Percentiles rank a stretch among this genome's conserved stretches.
Conservation (phyloP, 2,888 invertebrate species). For the Rosalia funebris region DNA sequence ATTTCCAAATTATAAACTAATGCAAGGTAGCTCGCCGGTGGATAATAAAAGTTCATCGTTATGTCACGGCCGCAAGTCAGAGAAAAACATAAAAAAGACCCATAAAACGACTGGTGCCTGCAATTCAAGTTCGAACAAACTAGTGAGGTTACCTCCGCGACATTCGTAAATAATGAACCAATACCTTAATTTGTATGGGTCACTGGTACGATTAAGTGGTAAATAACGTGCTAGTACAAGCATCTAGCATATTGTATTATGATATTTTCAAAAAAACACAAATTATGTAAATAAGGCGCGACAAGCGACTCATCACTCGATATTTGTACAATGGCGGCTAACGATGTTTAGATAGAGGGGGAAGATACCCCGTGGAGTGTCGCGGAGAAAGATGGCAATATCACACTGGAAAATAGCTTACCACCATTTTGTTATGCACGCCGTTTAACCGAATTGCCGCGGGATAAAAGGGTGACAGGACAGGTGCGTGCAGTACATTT, state of each 20-base stretch:
- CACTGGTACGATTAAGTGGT: constrained; percentile 29
- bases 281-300: constrained; percentile 50
- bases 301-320: constrained; percentile 48
- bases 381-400: constrained; percentile 25
- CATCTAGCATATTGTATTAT: constrained; percentile 32
- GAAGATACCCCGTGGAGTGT: constrained; percentile 12
- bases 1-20: neutral
- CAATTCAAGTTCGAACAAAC: constrained; percentile 28
- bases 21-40: neutral
- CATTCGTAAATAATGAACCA: constrained; percentile 33
- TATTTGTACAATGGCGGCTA: constrained; percentile 55
- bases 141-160: constrained; percentile 44
- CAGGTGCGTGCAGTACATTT: no score
- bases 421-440: constrained; percentile 33
- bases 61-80: neutral
- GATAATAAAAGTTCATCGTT: neutral
- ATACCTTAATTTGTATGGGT: constrained; percentile 18
- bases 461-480: neutral
- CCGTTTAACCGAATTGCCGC: neutral
- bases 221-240: constrained; percentile 26
- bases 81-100: constrained; percentile 18
- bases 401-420: constrained; percentile 17
- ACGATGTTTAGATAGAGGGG: constrained; percentile 60
- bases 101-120: constrained; percentile 34
- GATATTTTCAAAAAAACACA: constrained; percentile 38